Conservation (phyloP, 1,140 invertebrate species). For the Phymastichus coffea region DNA sequence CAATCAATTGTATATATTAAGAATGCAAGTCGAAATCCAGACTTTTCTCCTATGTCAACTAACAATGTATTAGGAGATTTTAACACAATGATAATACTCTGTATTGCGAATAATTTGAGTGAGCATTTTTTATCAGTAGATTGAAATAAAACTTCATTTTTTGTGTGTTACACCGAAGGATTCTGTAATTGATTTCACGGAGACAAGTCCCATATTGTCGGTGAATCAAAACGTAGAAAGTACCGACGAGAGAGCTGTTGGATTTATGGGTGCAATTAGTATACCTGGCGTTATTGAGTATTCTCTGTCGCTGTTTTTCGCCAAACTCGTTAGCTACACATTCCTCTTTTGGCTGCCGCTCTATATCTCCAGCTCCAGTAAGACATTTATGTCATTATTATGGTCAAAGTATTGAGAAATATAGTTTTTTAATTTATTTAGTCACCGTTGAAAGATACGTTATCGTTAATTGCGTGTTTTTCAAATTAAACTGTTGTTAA, state of each 20-base stretch:
- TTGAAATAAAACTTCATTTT: too few species aligned
- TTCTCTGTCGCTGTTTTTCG: constrained; percentile 92
- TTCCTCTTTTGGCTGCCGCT: constrained; percentile 95
- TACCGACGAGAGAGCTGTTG: constrained; percentile 65
- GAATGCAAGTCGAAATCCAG: too few species aligned
- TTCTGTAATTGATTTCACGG: constrained; percentile 29
- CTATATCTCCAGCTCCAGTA: constrained; percentile 84
- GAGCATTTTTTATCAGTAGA: too few species aligned
- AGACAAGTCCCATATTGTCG: constrained; percentile 51
- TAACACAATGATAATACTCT: too few species aligned
- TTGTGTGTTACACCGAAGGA: constrained; percentile 38
- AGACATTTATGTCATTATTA: constrained; percentile 48
- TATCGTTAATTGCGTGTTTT: not conserved
- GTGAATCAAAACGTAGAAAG: constrained; percentile 32
- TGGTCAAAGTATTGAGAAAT: too few species aligned
- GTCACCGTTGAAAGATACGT: too few species aligned
- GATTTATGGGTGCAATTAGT: constrained; percentile 73
- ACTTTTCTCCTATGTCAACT: too few species aligned
- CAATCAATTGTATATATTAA: too few species aligned
- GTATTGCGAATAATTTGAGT: too few species aligned
- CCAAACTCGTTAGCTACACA: constrained; percentile 96
- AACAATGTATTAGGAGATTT: too few species aligned
- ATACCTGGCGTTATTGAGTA: constrained; percentile 96
- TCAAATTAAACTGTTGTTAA: too few species aligned
- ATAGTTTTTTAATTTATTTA: not conserved